phyloP scores from a whole-genome alignment of 1,140 invertebrate genomes.

The Linepithema humile region DNA sequence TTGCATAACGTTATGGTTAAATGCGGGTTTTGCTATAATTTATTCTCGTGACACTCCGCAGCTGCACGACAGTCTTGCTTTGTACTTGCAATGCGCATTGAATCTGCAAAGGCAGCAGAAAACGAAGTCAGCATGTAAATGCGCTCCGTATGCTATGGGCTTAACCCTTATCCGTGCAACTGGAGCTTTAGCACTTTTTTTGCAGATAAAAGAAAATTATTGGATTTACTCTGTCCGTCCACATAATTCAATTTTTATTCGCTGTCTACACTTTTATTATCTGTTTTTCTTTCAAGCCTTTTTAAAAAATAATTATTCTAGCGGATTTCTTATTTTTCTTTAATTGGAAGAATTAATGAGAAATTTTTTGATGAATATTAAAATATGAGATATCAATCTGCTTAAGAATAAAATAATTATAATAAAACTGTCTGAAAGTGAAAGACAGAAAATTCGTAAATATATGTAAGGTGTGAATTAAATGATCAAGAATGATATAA shows the following conservation, averaged over 20 bases:
- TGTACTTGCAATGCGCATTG: neutral
- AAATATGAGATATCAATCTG: neutral
- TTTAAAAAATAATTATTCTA: neutral
- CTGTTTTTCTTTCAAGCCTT: neutral
- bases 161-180: neutral
- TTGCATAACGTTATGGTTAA: neutral
- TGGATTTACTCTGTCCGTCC: neutral
- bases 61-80: conserved; percentile 1
- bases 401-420: neutral
- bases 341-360: neutral
- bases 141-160: neutral
- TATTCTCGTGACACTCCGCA: conserved; percentile 7
- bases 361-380: neutral
- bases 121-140: conserved; percentile 28
- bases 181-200: neutral
- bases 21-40: conserved; percentile 17
- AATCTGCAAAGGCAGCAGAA: conserved; percentile 17
- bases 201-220: neutral
- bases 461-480: neutral
- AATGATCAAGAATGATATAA: conserved; percentile 29
- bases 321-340: neutral
- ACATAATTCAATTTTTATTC: neutral
- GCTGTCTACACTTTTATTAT: neutral
- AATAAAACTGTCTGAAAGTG: neutral
- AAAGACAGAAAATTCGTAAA: neutral